Evolutionary conservation across 2,797 vertebrate genomes (phyloP).

Genomic region (Limosa lapponica): DNA sequence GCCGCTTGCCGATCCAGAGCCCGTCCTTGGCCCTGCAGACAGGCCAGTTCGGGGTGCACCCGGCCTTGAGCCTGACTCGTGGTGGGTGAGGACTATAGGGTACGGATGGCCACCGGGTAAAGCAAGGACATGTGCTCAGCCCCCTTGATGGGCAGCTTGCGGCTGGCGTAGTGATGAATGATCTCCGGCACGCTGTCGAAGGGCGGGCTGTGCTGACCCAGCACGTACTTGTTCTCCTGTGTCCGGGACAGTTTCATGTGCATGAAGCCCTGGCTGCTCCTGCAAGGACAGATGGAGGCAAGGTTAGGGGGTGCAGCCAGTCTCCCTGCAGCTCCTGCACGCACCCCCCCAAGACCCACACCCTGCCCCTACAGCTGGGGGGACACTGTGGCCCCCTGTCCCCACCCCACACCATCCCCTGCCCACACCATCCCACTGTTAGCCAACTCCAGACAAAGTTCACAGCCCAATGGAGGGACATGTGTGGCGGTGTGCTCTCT

Average conservation of each 20-base stretch:
- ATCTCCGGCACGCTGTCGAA: constrained; percentile 97
- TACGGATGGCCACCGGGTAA: constrained; percentile 95
- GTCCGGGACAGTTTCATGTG: constrained; percentile 97
- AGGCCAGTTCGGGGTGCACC: background rate
- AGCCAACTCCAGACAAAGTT: background rate
- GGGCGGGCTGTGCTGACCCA: constrained; percentile 96
- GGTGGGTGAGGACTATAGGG: constrained; percentile 82
- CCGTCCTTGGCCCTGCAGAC: background rate
- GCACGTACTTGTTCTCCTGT: constrained; percentile 95
- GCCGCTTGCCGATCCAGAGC: background rate
- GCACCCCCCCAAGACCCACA: accelerated
- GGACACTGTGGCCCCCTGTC: background rate
- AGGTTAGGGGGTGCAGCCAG: background rate
- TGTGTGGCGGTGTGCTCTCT: no score
- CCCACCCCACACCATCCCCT: no score
- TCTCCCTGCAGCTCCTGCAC: background rate
- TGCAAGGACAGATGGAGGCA: constrained; percentile 60
- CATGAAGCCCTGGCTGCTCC: constrained; percentile 99
- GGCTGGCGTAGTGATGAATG: constrained; percentile 97
- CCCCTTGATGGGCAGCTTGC: constrained; percentile 98
- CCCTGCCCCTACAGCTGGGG: background rate
- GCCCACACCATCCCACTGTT: background rate
- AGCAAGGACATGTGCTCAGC: constrained; percentile 98
- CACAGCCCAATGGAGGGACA: background rate
- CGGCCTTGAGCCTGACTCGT: background rate